Conservation (phyloP, 2,797 vertebrate species). For the Philypnodon macrostomus region DNA sequence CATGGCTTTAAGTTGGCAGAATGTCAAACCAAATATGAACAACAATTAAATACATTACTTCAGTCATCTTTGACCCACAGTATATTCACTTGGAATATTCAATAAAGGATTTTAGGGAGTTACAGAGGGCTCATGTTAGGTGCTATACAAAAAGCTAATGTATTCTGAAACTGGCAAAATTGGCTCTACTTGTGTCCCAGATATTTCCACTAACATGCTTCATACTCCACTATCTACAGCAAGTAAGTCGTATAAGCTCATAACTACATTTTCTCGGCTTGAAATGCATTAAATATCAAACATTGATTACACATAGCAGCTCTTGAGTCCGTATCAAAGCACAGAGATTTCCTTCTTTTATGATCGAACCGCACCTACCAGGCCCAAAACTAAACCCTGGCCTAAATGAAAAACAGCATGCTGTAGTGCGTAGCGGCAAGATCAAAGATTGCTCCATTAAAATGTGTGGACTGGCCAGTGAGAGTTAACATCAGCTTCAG, state of each 20-base stretch:
- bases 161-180: too few relatives aligned
- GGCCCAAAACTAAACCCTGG: conserved; percentile 40
- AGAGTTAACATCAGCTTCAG: conserved; percentile 53
- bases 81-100: neutral
- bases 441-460: conserved; percentile 52
- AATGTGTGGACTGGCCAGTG: conserved; percentile 46
- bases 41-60: neutral
- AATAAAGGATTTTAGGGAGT: neutral
- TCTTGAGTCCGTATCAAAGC: conserved; percentile 44
- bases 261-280: conserved; percentile 11
- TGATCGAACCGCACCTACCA: conserved; percentile 28
- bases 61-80: neutral
- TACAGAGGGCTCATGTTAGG: neutral
- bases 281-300: conserved; percentile 31
- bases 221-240: neutral
- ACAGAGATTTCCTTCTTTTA: conserved; percentile 39
- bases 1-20: neutral
- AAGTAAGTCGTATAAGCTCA: conserved; percentile 14
- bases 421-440: conserved; percentile 36
- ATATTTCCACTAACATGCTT: neutral
- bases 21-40: neutral
- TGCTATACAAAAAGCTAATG: too few relatives aligned
- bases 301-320: conserved; percentile 36
- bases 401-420: conserved; percentile 55
- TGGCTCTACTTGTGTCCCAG: too few relatives aligned